These are phyloP conservation scores for Orbicella faveolata DNA, from an alignment of 64 coral and sea anemone species.

Conservation along the genomic window DNA sequence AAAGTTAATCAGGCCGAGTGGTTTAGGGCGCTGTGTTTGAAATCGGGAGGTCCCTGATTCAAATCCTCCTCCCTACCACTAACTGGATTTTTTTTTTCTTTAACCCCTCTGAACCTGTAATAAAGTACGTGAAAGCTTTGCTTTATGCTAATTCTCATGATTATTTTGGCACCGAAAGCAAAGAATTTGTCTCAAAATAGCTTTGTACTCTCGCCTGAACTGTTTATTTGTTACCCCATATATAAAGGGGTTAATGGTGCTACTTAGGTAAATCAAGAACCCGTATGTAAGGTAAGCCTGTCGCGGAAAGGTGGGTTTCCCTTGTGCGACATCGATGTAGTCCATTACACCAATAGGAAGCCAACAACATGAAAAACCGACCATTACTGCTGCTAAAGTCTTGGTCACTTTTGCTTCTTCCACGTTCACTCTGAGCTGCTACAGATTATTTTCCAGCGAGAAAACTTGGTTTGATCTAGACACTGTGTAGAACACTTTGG, in stretches of 20 bases:
- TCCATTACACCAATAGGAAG: conserved; percentile 52
- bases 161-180: neutral
- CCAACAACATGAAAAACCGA: conserved; percentile 55
- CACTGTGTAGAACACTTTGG: neutral
- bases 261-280: conserved; percentile 39
- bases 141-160: neutral
- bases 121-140: no score
- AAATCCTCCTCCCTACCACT: no score
- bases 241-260: conserved; percentile 55
- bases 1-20: no score
- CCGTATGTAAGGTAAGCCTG: conserved; percentile 52
- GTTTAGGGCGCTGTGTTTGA: no score
- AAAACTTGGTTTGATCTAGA: neutral
- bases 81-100: no score
- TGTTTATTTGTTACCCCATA: conserved; percentile 55
- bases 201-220: conserved; percentile 52
- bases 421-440: conserved; percentile 3
- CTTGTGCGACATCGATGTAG: conserved; percentile 29
- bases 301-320: conserved; percentile 37
- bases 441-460: neutral
- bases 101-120: no score
- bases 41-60: no score
- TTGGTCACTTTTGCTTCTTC: conserved; percentile 49
- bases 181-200: neutral
- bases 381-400: conserved; percentile 30